Conservation (phyloP, 2,888 invertebrate species). For the Mycogona germanica region DNA sequence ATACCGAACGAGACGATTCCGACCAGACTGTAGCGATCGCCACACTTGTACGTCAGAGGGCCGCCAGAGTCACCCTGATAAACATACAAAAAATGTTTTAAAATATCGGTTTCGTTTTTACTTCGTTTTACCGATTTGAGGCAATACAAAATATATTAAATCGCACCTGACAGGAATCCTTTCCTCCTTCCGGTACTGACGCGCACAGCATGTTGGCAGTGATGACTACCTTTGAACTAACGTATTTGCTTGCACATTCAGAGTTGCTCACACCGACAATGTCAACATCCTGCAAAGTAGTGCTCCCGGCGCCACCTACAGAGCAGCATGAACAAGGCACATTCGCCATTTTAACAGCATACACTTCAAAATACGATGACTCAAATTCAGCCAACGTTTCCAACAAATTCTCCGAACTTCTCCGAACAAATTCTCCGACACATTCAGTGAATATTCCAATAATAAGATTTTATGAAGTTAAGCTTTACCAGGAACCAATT, state of each 20-base stretch:
- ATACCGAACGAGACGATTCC: slow-evolving; percentile 17
- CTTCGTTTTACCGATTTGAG: too few species aligned
- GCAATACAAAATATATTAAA: too few species aligned
- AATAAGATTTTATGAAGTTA: too few species aligned
- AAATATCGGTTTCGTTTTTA: too few species aligned
- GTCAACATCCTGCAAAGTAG: slow-evolving; percentile 4
- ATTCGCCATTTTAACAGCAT: not conserved
- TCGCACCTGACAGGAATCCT: slow-evolving; percentile 14
- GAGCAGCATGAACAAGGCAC: not conserved
- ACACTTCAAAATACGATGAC: too few species aligned
- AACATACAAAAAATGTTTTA: not conserved
- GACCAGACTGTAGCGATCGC: slow-evolving; percentile 4
- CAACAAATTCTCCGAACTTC: too few species aligned
- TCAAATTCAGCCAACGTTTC: too few species aligned
- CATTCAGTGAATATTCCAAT: too few species aligned
- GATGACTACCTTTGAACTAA: not conserved
- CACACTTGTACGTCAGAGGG: slow-evolving; percentile 12
- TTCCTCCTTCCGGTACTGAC: slow-evolving; percentile 4
- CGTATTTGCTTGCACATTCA: not conserved
- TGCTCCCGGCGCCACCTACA: slow-evolving; percentile 2
- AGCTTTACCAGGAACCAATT: too few species aligned
- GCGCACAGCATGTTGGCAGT: slow-evolving; percentile 14
- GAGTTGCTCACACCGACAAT: slow-evolving; percentile 8
- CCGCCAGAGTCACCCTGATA: slow-evolving; percentile 18
- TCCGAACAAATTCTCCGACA: too few species aligned